Conservation (phyloP, 2,113 vertebrate species). For the Catharus bicknelli region DNA sequence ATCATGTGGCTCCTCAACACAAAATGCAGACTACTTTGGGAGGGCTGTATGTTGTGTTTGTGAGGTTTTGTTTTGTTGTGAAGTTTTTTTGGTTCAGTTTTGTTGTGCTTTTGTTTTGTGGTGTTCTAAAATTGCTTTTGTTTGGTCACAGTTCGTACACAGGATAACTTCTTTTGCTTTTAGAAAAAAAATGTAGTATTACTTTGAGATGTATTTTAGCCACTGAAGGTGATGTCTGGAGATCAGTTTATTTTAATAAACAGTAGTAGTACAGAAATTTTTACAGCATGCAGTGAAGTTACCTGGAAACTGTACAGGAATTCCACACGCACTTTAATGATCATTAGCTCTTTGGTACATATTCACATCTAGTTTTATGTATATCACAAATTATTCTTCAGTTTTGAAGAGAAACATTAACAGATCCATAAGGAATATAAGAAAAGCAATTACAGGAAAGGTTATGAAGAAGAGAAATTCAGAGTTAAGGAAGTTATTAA, state of each 20-base stretch:
- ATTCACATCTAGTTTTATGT: not conserved
- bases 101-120: not conserved
- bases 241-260: not conserved
- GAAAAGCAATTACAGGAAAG: not conserved
- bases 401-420: not conserved
- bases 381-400: not conserved
- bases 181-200: not conserved
- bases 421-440: not conserved
- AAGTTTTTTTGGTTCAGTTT: rapidly evolving
- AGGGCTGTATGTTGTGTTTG: not conserved
- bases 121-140: not conserved
- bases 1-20: not conserved
- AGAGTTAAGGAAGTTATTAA: not conserved
- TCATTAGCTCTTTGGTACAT: not conserved
- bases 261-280: not conserved
- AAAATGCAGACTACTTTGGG: not conserved
- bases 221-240: not conserved
- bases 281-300: not conserved
- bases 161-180: not conserved
- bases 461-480: not conserved
- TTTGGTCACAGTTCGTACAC: not conserved
- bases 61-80: not conserved
- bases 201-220: not conserved
- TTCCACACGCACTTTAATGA: not conserved
- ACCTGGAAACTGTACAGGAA: not conserved